A percentile compares a stretch with the other conserved stretches of the same genome.
phyloP scores from a whole-genome alignment of 1,140 invertebrate genomes.

The Coenobita brevimanus region DNA sequence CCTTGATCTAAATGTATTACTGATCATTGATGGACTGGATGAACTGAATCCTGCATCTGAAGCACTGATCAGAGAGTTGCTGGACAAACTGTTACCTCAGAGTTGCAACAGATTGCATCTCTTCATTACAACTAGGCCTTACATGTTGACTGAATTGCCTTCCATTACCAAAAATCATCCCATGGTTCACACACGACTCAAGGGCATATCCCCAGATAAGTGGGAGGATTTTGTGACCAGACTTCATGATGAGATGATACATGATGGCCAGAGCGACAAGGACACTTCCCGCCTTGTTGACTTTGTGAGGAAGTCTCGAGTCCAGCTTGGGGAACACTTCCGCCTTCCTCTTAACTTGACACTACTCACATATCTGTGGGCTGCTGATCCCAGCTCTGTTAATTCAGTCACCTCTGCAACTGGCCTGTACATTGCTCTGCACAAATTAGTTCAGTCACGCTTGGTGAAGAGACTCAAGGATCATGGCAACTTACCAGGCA shows the following conservation, averaged over 20 bases:
- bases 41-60: slow-evolving; percentile 35
- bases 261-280: background rate
- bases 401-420: slow-evolving; percentile 37
- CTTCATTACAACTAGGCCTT: slow-evolving; percentile 41
- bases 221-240: slow-evolving; percentile 36
- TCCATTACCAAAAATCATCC: background rate
- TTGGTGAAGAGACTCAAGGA: slow-evolving; percentile 5
- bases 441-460: slow-evolving; percentile 11
- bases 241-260: slow-evolving; percentile 45
- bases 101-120: slow-evolving; percentile 2
- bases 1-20: slow-evolving; percentile 4
- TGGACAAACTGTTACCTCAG: background rate
- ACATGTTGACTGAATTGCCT: background rate
- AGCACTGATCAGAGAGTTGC: slow-evolving; percentile 11
- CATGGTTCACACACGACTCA: slow-evolving; percentile 19
- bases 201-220: slow-evolving; percentile 22
- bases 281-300: slow-evolving; percentile 12
- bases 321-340: slow-evolving; percentile 30
- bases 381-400: background rate
- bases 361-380: slow-evolving; percentile 49
- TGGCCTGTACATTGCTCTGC: slow-evolving; percentile 31
- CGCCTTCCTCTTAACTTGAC: slow-evolving; percentile 48
- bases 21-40: slow-evolving; percentile 50
- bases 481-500: no score
- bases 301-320: slow-evolving; percentile 23